These are phyloP conservation scores for Drosophila dives DNA, from an alignment of 2,888 invertebrate genomes.

Conservation along the genomic window DNA sequence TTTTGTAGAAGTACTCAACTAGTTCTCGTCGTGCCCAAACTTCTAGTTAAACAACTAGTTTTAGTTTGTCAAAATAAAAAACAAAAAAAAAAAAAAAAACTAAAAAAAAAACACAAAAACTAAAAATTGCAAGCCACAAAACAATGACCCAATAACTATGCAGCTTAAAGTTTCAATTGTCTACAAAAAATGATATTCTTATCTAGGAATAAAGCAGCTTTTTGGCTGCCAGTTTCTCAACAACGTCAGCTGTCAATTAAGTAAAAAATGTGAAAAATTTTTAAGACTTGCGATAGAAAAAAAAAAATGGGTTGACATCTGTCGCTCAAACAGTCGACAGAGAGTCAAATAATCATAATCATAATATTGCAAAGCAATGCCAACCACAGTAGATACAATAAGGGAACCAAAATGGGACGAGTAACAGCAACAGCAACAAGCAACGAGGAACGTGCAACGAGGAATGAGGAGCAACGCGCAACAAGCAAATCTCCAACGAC, in stretches of 20 bases:
- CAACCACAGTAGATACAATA: constrained; percentile 5
- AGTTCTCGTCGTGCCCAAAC: background rate
- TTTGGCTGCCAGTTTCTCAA: background rate
- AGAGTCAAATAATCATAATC: constrained; percentile 64
- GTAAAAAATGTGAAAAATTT: constrained; percentile 15
- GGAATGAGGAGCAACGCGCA: constrained; percentile 5
- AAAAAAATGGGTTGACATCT: constrained; percentile 33
- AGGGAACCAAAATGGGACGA: background rate
- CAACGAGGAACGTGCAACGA: constrained; percentile 25
- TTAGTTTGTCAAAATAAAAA: constrained; percentile 18
- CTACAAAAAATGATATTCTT: background rate
- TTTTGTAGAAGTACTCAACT: constrained; percentile 42
- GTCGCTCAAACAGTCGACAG: constrained; percentile 43
- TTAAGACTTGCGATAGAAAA: constrained; percentile 26
- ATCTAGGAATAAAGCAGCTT: background rate
- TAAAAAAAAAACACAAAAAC: too few relatives aligned
- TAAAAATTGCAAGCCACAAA: constrained; percentile 23
- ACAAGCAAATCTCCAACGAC: constrained; percentile 63
- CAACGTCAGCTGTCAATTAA: constrained; percentile 47
- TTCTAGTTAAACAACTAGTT: constrained; percentile 3
- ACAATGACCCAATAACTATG: constrained; percentile 6
- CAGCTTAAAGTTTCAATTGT: background rate
- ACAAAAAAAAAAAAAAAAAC: background rate
- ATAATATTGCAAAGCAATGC: constrained; percentile 39
- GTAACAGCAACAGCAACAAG: constrained; percentile 14